Conservation (phyloP, 2,888 invertebrate species). For the Tortricodes alternella region DNA sequence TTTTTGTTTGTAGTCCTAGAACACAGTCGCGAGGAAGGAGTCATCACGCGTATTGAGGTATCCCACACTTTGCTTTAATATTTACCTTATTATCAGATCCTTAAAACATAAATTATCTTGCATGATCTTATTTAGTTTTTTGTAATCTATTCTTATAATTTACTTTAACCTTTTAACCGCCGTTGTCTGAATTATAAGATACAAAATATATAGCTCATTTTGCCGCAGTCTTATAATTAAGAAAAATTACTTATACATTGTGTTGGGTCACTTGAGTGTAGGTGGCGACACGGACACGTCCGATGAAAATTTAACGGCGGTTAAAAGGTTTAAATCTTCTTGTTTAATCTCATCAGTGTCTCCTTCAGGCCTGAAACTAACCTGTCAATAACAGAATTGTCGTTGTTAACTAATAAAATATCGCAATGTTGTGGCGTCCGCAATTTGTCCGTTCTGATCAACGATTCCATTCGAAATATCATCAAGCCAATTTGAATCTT, state of each 20-base stretch:
- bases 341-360: neutral
- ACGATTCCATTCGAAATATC: slow-evolving; percentile 35
- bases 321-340: neutral
- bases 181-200: no score
- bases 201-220: no score
- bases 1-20: slow-evolving; percentile 82
- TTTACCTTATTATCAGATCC: slow-evolving; percentile 39
- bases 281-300: no score
- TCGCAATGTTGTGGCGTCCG: slow-evolving; percentile 79
- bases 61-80: slow-evolving; percentile 75
- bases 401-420: slow-evolving; percentile 33
- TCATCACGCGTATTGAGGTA: slow-evolving; percentile 83
- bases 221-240: no score
- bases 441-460: slow-evolving; percentile 60
- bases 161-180: no score
- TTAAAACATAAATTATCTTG: slow-evolving; percentile 13
- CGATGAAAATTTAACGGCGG: no score
- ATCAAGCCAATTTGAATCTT: neutral
- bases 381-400: neutral
- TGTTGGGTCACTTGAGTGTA: no score
- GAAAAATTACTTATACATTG: no score
- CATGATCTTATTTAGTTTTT: slow-evolving; percentile 18
- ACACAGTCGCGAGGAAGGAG: slow-evolving; percentile 83
- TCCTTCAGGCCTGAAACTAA: neutral
- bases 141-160: neutral